Percentiles rank a stretch among this genome's conserved stretches.
These are phyloP conservation scores for Lophius americanus DNA, from an alignment of 2,797 vertebrate genomes.

Conservation along the genomic window DNA sequence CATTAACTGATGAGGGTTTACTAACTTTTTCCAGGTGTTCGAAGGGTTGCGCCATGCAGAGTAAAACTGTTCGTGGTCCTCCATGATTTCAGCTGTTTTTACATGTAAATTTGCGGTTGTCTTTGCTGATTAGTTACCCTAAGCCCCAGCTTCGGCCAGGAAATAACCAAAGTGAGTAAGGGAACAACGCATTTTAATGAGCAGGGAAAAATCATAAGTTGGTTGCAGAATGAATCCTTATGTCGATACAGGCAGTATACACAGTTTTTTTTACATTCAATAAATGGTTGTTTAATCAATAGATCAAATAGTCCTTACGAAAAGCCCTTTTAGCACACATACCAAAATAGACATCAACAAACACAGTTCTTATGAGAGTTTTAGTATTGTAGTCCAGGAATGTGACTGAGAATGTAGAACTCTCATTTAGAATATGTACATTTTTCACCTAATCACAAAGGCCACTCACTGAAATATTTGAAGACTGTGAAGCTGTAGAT, in stretches of 20 bases:
- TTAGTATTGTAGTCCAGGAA: slow-evolving; percentile 1
- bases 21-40: too few relatives aligned
- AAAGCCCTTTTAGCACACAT: slow-evolving; percentile 8
- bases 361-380: neutral
- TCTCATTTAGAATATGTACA: neutral
- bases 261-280: slow-evolving; percentile 13
- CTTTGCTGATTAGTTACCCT: too few relatives aligned
- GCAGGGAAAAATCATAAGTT: too few relatives aligned
- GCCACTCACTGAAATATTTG: slow-evolving; percentile 69
- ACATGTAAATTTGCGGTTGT: too few relatives aligned
- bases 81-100: too few relatives aligned
- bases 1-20: too few relatives aligned
- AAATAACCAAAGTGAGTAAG: too few relatives aligned
- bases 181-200: too few relatives aligned
- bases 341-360: slow-evolving; percentile 7
- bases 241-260: neutral
- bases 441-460: slow-evolving; percentile 64
- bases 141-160: too few relatives aligned
- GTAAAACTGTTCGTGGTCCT: too few relatives aligned
- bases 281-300: slow-evolving; percentile 12
- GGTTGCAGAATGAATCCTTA: neutral
- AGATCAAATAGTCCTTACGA: slow-evolving; percentile 12
- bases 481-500: slow-evolving; percentile 64
- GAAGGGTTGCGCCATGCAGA: too few relatives aligned
- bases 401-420: neutral